phyloP scores from a whole-genome alignment of 2,113 vertebrate genomes.

The Smithornis capensis region DNA sequence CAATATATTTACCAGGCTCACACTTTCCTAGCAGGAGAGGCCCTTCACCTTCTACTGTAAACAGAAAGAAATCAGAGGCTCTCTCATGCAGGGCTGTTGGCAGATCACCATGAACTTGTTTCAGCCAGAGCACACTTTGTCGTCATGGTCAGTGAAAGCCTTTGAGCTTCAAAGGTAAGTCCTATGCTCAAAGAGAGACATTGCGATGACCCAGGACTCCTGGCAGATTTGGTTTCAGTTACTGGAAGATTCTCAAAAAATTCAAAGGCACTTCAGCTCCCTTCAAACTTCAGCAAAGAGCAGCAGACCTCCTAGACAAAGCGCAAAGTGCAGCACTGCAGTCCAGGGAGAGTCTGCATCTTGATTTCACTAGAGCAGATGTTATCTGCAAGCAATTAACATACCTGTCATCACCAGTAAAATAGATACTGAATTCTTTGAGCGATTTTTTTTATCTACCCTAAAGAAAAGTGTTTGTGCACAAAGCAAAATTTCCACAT shows the following conservation, averaged over 20 bases:
- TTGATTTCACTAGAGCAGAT: constrained; percentile 82
- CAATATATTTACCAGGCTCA: constrained; percentile 70
- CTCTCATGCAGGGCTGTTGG: constrained; percentile 67
- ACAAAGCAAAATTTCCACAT: constrained; percentile 68
- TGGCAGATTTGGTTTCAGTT: constrained; percentile 87
- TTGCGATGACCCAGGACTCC: constrained; percentile 84
- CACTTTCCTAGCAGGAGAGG: constrained; percentile 49
- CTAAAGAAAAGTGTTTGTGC: constrained; percentile 70
- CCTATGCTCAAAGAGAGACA: constrained; percentile 85
- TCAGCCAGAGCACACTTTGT: constrained; percentile 74
- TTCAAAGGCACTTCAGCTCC: constrained; percentile 73
- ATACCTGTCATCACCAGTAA: constrained; percentile 78
- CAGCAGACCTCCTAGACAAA: constrained; percentile 65
- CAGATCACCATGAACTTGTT: constrained; percentile 80
- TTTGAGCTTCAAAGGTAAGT: constrained; percentile 81
- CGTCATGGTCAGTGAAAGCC: constrained; percentile 87
- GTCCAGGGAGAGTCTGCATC: constrained; percentile 63
- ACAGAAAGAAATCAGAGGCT: constrained; percentile 73
- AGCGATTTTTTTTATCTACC: constrained; percentile 11
- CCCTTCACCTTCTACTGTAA: constrained; percentile 73
- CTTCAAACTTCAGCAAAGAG: constrained; percentile 58
- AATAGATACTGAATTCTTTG: constrained; percentile 70
- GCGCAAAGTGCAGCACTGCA: constrained; percentile 64
- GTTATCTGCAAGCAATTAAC: constrained; percentile 87
- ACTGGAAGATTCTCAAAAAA: constrained; percentile 77